Evolutionary conservation across 2,888 invertebrate genomes (phyloP).

Genomic region (Ectobius pallidus): DNA sequence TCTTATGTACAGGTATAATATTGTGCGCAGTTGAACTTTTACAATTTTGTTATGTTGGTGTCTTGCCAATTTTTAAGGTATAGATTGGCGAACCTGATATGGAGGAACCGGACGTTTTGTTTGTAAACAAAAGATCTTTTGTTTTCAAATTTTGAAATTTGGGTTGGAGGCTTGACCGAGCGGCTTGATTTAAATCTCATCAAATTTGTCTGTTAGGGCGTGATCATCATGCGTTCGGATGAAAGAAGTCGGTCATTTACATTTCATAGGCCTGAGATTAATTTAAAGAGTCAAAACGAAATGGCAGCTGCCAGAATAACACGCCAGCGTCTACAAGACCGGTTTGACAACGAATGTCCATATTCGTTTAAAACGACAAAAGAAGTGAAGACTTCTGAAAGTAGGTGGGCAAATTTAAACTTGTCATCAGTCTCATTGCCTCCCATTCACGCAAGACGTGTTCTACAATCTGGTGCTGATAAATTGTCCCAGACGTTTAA

Average conservation of each 20-base stretch:
- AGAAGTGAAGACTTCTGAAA: slow-evolving; percentile 8
- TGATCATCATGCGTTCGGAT: slow-evolving; percentile 41
- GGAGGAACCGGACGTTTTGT: neutral
- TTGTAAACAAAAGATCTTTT: neutral
- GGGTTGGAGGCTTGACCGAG: neutral
- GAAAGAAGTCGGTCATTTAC: slow-evolving; percentile 49
- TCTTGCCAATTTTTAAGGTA: too few species aligned
- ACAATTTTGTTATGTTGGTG: too few species aligned
- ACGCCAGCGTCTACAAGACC: slow-evolving; percentile 37
- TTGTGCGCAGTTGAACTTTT: too few species aligned
- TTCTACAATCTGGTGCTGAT: slow-evolving; percentile 69
- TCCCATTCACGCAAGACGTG: slow-evolving; percentile 69
- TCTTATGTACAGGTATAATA: too few species aligned
- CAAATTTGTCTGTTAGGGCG: slow-evolving; percentile 7
- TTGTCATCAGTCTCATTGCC: slow-evolving; percentile 54
- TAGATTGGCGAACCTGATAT: too few species aligned
- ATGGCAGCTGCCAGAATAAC: slow-evolving; percentile 12
- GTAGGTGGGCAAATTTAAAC: slow-evolving; percentile 29
- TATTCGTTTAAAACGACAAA: slow-evolving; percentile 4
- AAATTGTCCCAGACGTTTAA: slow-evolving; percentile 70
- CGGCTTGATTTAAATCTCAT: slow-evolving; percentile 27
- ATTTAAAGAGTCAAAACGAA: slow-evolving; percentile 8
- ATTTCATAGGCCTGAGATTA: slow-evolving; percentile 39
- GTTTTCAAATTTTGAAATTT: neutral
- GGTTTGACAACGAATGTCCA: slow-evolving; percentile 37